Evolutionary conservation across 2,888 invertebrate species (phyloP).

Genomic region (Trichacis sp.): DNA sequence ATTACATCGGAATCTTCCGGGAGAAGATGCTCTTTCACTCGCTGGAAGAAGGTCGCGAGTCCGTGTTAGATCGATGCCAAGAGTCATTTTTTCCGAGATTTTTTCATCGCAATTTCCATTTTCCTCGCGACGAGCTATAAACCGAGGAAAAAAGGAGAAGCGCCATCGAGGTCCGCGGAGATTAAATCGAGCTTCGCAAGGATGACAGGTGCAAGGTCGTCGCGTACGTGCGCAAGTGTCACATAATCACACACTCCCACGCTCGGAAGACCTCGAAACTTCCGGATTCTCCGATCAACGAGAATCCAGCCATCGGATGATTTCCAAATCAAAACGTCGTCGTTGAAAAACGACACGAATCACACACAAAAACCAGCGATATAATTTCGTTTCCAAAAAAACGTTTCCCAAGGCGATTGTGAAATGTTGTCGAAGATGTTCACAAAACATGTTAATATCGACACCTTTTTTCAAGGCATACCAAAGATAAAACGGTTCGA

Average conservation of each 20-base stretch:
- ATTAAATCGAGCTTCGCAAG: constrained; percentile 23
- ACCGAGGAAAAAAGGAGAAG: constrained; percentile 13
- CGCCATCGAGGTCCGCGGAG: constrained; percentile 18
- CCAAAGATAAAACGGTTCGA: too few species aligned
- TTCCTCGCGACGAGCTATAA: not conserved
- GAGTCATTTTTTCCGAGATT: constrained; percentile 9
- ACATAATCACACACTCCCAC: constrained; percentile 31
- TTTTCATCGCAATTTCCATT: constrained; percentile 10
- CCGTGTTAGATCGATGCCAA: too few species aligned
- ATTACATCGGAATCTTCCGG: constrained; percentile 38
- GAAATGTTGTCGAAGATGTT: too few species aligned
- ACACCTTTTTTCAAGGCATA: too few species aligned
- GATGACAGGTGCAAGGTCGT: constrained; percentile 33
- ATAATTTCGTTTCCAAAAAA: too few species aligned
- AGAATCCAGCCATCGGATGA: not conserved
- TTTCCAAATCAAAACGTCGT: too few species aligned
- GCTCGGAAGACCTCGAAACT: not conserved
- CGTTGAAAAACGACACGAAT: too few species aligned
- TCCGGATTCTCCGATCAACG: not conserved
- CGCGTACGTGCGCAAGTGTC: constrained; percentile 17
- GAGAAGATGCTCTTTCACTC: constrained; percentile 31
- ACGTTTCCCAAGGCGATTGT: too few species aligned
- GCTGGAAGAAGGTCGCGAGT: constrained; percentile 17
- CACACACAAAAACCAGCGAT: too few species aligned
- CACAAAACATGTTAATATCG: too few species aligned